These are phyloP conservation scores for Betta splendens DNA, from an alignment of 2,797 vertebrate species.

Conservation along the genomic window DNA sequence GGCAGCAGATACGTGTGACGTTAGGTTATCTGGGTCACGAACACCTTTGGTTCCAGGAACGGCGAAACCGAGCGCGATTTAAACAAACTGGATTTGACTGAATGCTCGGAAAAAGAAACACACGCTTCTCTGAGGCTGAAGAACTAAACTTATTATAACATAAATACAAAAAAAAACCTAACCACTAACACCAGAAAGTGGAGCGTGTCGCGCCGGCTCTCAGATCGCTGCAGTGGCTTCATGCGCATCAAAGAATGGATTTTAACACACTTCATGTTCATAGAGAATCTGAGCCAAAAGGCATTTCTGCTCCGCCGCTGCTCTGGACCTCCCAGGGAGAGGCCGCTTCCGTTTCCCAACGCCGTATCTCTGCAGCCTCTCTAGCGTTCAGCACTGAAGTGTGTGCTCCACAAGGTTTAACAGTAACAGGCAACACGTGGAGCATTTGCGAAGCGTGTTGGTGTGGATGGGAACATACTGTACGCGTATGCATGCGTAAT, in stretches of 20 bases:
- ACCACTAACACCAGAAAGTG: neutral
- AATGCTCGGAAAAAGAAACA: neutral
- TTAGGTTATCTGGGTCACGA: constrained; percentile 43
- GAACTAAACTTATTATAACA: constrained; percentile 1
- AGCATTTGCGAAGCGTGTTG: neutral
- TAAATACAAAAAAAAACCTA: constrained; percentile 3
- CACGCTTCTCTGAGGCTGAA: neutral
- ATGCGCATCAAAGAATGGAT: constrained; percentile 15
- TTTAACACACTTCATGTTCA: constrained; percentile 24
- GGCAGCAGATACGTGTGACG: constrained; percentile 24
- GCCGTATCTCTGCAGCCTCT: neutral
- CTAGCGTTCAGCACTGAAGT: neutral
- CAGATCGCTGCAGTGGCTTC: constrained; percentile 10
- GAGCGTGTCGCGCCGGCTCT: neutral
- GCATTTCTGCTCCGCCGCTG: constrained; percentile 31
- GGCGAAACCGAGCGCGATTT: neutral
- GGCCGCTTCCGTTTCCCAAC: constrained; percentile 13
- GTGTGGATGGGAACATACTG: neutral
- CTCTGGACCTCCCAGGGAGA: constrained; percentile 17
- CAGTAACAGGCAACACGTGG: no score
- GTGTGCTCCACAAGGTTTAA: no score
- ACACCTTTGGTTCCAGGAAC: constrained; percentile 30
- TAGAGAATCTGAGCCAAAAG: constrained; percentile 25
- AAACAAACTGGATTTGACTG: constrained; percentile 5
- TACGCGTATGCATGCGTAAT: no score